Evolutionary conservation across 2,113 vertebrate species (phyloP).

Genomic region (Macroglossus sobrinus): DNA sequence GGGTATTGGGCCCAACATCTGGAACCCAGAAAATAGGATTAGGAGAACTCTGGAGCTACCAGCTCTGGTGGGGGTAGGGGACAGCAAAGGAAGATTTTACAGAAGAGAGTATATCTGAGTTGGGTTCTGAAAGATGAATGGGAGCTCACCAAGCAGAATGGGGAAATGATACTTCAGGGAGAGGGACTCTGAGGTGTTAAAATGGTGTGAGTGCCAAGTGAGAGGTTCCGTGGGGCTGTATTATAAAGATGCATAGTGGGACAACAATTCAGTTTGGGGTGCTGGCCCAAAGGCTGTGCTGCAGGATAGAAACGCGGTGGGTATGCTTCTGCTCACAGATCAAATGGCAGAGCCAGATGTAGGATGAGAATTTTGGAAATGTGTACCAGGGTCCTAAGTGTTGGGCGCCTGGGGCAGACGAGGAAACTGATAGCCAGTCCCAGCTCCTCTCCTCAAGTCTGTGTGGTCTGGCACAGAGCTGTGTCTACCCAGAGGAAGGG

Average conservation of each 20-base stretch:
- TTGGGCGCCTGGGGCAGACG: not conserved
- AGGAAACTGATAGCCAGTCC: not conserved
- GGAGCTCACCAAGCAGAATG: not conserved
- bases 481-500: not conserved
- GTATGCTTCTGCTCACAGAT: not conserved
- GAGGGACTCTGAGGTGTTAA: not conserved
- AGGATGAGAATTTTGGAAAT: not conserved
- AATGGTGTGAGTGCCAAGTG: not conserved
- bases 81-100: not conserved
- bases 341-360: not conserved
- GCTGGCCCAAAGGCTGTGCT: not conserved
- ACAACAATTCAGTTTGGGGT: not conserved
- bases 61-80: not conserved
- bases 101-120: not conserved
- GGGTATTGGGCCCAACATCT: not conserved
- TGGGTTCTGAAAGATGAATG: conserved; percentile 6
- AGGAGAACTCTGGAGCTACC: not conserved
- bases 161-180: not conserved
- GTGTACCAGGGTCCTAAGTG: not conserved
- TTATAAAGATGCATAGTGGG: not conserved
- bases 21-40: not conserved
- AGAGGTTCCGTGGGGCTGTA: not conserved
- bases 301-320: not conserved
- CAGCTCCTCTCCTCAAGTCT: not conserved
- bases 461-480: not conserved